Evolutionary conservation across 1,140 invertebrate species (phyloP), one percentile per base, ranked within the genome.

Genomic region (Drosophila willistoni): DNA sequence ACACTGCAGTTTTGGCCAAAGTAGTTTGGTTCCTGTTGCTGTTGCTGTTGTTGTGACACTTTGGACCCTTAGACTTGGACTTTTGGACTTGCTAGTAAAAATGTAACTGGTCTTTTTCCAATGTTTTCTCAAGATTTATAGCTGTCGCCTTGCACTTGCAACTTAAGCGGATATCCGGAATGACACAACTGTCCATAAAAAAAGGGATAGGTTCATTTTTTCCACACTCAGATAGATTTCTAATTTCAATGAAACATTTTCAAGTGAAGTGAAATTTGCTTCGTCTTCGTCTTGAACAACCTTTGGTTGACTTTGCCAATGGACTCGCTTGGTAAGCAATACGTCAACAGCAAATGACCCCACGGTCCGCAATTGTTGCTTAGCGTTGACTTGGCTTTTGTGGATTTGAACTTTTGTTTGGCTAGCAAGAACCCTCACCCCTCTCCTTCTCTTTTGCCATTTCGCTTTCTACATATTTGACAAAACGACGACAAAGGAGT

Each of bases 381-480:
- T 42, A 42, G n/a, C 71, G 54, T 64, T 73, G 66, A 80, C 67
- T 79, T 79, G 64, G 68, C 72, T 79, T 79, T 82, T 82, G 82
- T 87, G 82, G 83, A 73, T 87, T 77, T 86, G 76, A 83, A 87
- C 82, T 78, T 78, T 78, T 74, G 71, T 79, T 68, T 3, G 29
- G 5, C 0, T 29, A 5, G 5, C 5, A 5, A 5, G n/a, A n/a
- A n/a, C n/a, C 25, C 25, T 4, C 5, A 25, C 75, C 47, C 54
- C 66, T 73, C 65, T 55, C 47, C n/a, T 25, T 42, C 34, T 42
- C 1, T 41, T 12, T 34, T 67, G 3, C n/a, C 51, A 22, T 54
- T 25, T 51, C 60, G 6, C 44, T 70, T 12, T 19, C 57, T 59
- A 62, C n/a, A 14, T 84, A 74, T 69, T 79, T 78, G 75, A 77